A percentile compares a stretch with the other conserved stretches of the same genome.
Evolutionary conservation across 2,113 vertebrate genomes (phyloP).

Genomic region (Edolisoma coerulescens): DNA sequence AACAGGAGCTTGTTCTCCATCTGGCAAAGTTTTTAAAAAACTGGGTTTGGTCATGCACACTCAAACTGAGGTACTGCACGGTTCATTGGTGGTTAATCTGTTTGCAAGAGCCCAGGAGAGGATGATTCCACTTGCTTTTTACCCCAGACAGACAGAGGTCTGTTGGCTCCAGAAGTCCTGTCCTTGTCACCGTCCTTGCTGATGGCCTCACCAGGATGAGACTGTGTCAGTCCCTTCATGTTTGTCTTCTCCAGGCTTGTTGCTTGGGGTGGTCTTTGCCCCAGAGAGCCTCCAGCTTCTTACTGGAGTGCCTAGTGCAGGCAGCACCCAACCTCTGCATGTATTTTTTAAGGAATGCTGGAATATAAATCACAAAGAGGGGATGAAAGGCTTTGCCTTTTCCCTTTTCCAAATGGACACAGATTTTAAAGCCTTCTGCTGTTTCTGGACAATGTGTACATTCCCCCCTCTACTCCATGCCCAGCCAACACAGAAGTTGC

Average conservation of each 20-base stretch:
- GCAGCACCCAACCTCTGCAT: not conserved
- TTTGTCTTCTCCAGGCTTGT: not conserved
- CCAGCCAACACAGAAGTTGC: not conserved
- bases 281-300: not conserved
- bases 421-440: not conserved
- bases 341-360: not conserved
- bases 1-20: not conserved
- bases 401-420: not conserved
- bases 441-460: not conserved
- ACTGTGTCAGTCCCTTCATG: fast-evolving
- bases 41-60: not conserved
- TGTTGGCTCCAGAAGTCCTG: not conserved
- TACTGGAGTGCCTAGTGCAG: not conserved
- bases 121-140: not conserved
- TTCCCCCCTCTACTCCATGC: not conserved
- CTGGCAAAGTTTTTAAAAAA: not conserved
- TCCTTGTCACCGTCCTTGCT: not conserved
- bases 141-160: not conserved
- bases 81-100: not conserved
- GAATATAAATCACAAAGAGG: not conserved
- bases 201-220: not conserved
- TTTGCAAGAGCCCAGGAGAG: not conserved
- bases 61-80: not conserved
- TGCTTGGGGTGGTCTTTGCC: not conserved
- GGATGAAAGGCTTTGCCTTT: not conserved